phyloP scores from a whole-genome alignment of 2,113 vertebrate species.

The Thomomys bottae region DNA sequence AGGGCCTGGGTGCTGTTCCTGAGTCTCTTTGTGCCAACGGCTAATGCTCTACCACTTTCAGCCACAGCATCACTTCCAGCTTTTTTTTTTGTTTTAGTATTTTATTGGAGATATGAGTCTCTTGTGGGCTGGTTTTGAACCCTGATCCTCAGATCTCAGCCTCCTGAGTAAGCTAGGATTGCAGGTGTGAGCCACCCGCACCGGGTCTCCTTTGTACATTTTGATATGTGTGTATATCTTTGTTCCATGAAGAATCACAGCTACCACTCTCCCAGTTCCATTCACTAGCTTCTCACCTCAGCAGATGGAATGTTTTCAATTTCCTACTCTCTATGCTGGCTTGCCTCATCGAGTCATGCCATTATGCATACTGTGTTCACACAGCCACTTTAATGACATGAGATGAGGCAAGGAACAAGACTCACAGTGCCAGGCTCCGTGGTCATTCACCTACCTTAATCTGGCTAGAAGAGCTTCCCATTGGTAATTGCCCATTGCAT shows the following conservation, averaged over 20 bases:
- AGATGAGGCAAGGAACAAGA: neutral
- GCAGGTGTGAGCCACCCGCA: no score
- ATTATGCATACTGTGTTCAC: fast-evolving
- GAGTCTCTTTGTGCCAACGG: no score
- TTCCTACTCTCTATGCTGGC: neutral
- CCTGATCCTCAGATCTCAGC: no score
- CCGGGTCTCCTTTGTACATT: neutral
- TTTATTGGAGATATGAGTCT: no score
- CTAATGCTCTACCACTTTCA: no score
- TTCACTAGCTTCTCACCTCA: neutral
- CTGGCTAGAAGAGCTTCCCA: neutral
- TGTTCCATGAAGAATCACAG: neutral
- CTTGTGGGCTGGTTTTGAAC: no score
- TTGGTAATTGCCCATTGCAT: neutral
- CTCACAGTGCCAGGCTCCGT: neutral
- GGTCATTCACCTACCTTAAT: neutral
- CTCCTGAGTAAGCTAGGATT: no score
- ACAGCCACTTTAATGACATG: neutral
- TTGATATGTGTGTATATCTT: neutral
- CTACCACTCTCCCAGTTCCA: neutral
- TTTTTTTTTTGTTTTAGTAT: no score
- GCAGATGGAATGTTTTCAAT: neutral
- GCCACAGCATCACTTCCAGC: no score
- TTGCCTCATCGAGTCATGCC: neutral
- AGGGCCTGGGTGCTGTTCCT: no score